Conservation (phyloP, 2,797 vertebrate genomes). For the Zalophus californianus region DNA sequence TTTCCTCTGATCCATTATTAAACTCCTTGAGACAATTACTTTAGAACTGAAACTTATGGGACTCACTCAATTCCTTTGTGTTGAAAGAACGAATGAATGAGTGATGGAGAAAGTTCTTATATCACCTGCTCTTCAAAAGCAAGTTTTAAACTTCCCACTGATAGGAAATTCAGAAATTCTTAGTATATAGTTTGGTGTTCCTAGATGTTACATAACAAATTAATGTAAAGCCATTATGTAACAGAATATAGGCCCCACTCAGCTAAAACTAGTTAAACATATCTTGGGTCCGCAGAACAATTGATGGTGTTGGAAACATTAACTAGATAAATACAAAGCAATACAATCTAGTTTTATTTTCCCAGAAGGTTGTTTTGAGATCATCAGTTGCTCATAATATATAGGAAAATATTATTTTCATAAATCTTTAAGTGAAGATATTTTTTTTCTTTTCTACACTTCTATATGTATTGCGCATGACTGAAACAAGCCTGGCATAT, state of each 20-base stretch:
- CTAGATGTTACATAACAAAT: neutral
- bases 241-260: neutral
- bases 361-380: neutral
- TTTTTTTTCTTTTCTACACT: neutral
- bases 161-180: conserved; percentile 36
- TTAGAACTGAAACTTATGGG: conserved; percentile 5
- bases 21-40: neutral
- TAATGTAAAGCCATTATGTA: neutral
- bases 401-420: neutral
- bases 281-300: neutral
- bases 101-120: neutral
- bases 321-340: neutral
- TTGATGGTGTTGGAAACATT: neutral
- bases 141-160: conserved; percentile 19
- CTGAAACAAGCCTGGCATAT: conserved; percentile 39
- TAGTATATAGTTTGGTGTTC: neutral
- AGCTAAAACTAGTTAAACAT: neutral
- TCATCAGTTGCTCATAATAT: neutral
- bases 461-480: conserved; percentile 18
- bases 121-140: neutral
- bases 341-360: neutral
- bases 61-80: neutral
- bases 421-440: neutral
- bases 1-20: neutral
- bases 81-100: conserved; percentile 5